Percentiles rank a stretch among this genome's conserved stretches.
Evolutionary conservation across 2,113 vertebrate genomes (phyloP).

Genomic region (Anthoscopus minutus): DNA sequence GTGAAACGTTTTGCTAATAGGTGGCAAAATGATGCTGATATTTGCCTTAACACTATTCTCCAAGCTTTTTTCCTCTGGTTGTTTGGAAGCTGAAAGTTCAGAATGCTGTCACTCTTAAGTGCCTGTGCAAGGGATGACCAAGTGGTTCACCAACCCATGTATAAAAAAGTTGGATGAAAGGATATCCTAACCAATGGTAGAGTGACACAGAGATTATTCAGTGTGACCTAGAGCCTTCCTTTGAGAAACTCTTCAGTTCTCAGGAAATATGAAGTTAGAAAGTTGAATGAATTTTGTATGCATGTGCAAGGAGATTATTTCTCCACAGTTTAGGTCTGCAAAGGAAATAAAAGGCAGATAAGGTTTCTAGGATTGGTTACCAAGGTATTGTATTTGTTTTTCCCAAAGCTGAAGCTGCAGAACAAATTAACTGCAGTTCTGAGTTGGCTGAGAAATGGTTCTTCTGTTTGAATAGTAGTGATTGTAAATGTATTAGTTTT

Average conservation of each 20-base stretch:
- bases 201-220: not conserved
- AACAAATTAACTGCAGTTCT: not conserved
- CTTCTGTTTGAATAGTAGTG: not conserved
- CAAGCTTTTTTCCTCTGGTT: not conserved
- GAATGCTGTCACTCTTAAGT: not conserved
- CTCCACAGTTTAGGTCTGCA: not conserved
- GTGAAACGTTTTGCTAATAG: not conserved
- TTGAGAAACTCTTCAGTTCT: not conserved
- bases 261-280: not conserved
- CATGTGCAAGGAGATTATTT: not conserved
- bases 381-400: not conserved
- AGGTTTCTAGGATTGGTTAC: not conserved
- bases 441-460: not conserved
- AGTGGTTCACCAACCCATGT: fast-evolving
- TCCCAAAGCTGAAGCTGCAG: not conserved
- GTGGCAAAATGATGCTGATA: not conserved
- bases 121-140: not conserved
- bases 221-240: not conserved
- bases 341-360: not conserved
- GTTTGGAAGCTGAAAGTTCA: not conserved
- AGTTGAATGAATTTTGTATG: not conserved
- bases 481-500: not conserved
- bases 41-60: not conserved
- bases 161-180: not conserved
- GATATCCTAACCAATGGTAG: not conserved